phyloP scores from a whole-genome alignment of 2,888 invertebrate genomes.

The Andrena dorsata region DNA sequence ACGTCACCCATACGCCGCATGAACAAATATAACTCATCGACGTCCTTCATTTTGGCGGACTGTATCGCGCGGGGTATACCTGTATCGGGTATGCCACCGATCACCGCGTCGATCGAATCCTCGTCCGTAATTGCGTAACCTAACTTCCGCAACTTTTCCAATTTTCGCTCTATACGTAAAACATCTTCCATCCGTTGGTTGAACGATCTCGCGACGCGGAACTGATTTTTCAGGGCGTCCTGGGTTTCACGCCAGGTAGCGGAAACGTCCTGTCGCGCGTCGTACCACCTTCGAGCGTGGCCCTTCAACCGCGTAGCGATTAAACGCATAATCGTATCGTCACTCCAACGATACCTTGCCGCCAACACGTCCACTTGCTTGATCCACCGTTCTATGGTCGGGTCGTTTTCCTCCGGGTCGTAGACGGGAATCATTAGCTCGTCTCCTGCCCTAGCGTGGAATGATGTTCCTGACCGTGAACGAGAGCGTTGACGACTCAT shows the following conservation, averaged over 20 bases:
- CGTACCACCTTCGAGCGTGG: neutral
- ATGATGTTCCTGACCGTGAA: neutral
- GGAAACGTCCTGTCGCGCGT: neutral
- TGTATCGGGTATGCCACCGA: neutral
- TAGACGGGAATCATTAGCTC: neutral
- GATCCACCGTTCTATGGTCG: neutral
- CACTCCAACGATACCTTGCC: neutral
- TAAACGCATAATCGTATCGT: neutral
- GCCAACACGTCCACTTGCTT: neutral
- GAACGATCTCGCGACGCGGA: neutral
- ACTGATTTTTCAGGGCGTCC: neutral
- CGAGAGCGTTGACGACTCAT: neutral
- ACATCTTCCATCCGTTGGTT: rapidly evolving
- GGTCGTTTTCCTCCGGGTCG: neutral
- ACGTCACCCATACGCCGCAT: neutral
- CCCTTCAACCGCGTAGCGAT: neutral
- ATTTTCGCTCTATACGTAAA: too few species aligned
- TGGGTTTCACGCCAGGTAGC: neutral
- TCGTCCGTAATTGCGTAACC: neutral
- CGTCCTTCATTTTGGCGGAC: neutral
- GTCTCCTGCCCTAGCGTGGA: neutral
- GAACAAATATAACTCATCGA: neutral
- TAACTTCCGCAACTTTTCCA: neutral
- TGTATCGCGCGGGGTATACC: neutral
- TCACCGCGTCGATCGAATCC: neutral